phyloP scores from a whole-genome alignment of 2,113 vertebrate genomes.

The Pan troglodytes region DNA sequence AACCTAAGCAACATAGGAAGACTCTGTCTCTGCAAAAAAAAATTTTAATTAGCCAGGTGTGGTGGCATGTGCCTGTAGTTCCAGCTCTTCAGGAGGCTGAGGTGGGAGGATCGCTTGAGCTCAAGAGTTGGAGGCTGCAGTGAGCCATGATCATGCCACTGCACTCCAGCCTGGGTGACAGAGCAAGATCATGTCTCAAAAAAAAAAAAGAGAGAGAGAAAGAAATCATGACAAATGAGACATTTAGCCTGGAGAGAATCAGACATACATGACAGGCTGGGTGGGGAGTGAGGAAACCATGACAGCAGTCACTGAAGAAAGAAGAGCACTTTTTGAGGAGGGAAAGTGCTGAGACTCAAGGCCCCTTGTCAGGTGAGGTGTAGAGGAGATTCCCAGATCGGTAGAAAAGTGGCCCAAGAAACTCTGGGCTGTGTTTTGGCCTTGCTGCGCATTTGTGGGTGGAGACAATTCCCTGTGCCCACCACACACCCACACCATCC shows the following conservation, averaged over 20 bases:
- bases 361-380: neutral
- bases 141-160: too few species aligned
- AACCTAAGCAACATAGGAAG: too few species aligned
- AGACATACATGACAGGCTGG: rapidly evolving
- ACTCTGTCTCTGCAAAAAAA: too few species aligned
- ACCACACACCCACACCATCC: neutral
- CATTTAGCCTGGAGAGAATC: neutral
- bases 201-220: too few species aligned
- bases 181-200: too few species aligned
- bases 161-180: too few species aligned
- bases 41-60: too few species aligned
- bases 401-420: neutral
- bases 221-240: neutral
- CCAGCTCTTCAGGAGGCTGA: too few species aligned
- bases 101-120: too few species aligned
- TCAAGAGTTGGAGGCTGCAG: too few species aligned
- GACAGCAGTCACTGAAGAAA: neutral
- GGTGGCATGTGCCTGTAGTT: too few species aligned
- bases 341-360: too few species aligned
- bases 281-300: neutral
- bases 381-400: neutral
- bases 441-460: neutral
- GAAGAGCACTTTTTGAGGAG: neutral
- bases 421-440: neutral
- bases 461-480: neutral